Evolutionary conservation across 2,888 invertebrate species (phyloP).

Genomic region (Drosophila kanekoi): DNA sequence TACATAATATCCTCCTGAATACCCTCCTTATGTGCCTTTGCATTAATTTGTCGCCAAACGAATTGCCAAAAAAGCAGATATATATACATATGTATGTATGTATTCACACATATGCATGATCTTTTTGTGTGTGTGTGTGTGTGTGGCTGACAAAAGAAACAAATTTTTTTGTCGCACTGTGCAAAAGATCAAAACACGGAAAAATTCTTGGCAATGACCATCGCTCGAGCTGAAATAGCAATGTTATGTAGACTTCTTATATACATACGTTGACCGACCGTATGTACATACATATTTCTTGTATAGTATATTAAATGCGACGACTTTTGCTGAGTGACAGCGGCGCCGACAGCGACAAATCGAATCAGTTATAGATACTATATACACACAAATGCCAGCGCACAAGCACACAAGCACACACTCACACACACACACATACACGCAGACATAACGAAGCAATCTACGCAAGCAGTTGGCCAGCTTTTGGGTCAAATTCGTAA

Average conservation of each 20-base stretch:
- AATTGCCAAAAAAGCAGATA: constrained; percentile 65
- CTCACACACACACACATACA: not conserved
- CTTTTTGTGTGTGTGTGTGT: constrained; percentile 13
- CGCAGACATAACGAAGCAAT: not conserved
- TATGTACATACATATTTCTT: constrained; percentile 16
- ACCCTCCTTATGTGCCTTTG: constrained; percentile 53
- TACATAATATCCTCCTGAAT: too few species aligned
- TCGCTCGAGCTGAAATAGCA: constrained; percentile 77
- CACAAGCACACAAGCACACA: constrained; percentile 1
- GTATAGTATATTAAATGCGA: constrained; percentile 39
- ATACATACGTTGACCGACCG: not conserved
- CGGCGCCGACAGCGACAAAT: constrained; percentile 64
- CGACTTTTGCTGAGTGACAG: constrained; percentile 70
- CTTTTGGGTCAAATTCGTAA: not conserved
- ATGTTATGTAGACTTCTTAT: constrained; percentile 54
- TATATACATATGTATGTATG: constrained; percentile 6
- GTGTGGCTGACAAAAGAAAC: constrained; percentile 57
- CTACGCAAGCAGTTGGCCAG: constrained; percentile 11
- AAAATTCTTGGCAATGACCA: constrained; percentile 81
- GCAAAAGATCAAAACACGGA: constrained; percentile 79
- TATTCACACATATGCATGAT: constrained; percentile 6
- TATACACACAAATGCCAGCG: constrained; percentile 4
- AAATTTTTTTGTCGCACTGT: constrained; percentile 60
- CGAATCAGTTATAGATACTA: constrained; percentile 29
- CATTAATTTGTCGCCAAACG: constrained; percentile 78